phyloP scores from a whole-genome alignment of 2,888 invertebrate genomes.

The Oscheius sp. region DNA sequence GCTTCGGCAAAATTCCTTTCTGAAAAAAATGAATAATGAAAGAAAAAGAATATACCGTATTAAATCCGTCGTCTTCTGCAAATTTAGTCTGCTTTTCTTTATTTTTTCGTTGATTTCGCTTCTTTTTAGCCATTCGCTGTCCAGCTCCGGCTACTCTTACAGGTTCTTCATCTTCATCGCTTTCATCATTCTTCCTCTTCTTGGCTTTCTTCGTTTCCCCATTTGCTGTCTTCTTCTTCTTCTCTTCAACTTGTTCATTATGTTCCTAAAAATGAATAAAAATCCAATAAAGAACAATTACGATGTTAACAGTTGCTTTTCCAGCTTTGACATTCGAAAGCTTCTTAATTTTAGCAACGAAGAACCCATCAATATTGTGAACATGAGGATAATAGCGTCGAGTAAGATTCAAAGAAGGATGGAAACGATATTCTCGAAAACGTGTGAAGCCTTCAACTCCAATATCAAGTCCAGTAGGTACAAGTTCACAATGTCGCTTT shows the following conservation, averaged over 20 bases:
- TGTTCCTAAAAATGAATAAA: constrained; percentile 1
- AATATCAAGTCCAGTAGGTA: constrained; percentile 91
- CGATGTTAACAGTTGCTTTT: constrained; percentile 38
- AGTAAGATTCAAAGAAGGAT: constrained; percentile 86
- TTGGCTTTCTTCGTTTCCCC: constrained; percentile 28
- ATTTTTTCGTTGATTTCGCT: constrained; percentile 48
- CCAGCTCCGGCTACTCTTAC: constrained; percentile 39
- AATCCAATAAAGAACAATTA: constrained; percentile 2
- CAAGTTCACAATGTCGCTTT: constrained; percentile 87
- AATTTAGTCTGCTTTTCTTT: constrained; percentile 38
- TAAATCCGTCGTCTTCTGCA: constrained; percentile 56
- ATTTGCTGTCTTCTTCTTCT: constrained; percentile 28
- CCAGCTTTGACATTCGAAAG: constrained; percentile 79
- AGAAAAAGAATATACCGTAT: constrained; percentile 33
- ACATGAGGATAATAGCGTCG: constrained; percentile 95
- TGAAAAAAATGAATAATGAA: constrained; percentile 5
- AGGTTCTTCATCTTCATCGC: constrained; percentile 5
- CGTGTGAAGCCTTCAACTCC: constrained; percentile 90
- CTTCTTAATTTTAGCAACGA: constrained; percentile 96
- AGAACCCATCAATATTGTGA: constrained; percentile 99
- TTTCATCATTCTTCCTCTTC: constrained; percentile 25
- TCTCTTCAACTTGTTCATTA: constrained; percentile 12
- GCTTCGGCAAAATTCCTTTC: constrained; percentile 39
- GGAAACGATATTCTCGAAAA: constrained; percentile 78
- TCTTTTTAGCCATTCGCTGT: constrained; percentile 47